Base-by-base conservation (phyloP, 1,140 invertebrate genomes). In the Ceratina japonica region DNA sequence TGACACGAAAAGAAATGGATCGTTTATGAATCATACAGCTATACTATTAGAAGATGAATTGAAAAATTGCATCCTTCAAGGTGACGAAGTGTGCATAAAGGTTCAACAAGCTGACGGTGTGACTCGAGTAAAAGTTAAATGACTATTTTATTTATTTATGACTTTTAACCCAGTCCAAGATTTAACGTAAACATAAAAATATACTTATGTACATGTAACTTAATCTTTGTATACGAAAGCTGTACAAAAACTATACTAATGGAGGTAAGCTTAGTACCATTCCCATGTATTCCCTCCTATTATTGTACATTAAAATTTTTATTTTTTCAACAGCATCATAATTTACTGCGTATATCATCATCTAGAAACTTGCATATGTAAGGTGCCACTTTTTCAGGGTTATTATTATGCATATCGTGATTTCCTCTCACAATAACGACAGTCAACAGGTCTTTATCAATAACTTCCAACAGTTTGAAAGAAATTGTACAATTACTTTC, bases 391-490 rank as follows among this genome's bases (percentile, higher is more conserved):
- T 74, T 90, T 87, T 94, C 92, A 7, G 95, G 94, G 86, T 94
- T 85, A 82, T 94, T 94, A 78, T 94, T 91, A 87, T 96, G 95
- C 13, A 95, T 90, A 90, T 95, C 94, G 91, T 96, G 95, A 90
- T 93, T 93, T 20, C 95, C 95, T 22, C 92, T 87, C 31, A 95
- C 91, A 75, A 87, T 73, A 71, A 91, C 84, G 31, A 44, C 2
- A 44, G 37, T 44, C 37, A 44, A 44, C 37, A 44, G 5, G 10
- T 44, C 37, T 44, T 44, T 44, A 44, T 44, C 37, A 44, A 44
- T 10, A 44, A 44, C 5, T 44, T 44, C 37, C 2, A 44, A 3
- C 5, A 44, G 0, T 8, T 44, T 44, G 0, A 87, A 75, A 5
- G 81, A 51, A 49, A 24, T 27, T 24, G 77, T 84, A 52, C 86